phyloP scores from a whole-genome alignment of 2,888 invertebrate genomes.

The Drosophila pseudotalamancana region DNA sequence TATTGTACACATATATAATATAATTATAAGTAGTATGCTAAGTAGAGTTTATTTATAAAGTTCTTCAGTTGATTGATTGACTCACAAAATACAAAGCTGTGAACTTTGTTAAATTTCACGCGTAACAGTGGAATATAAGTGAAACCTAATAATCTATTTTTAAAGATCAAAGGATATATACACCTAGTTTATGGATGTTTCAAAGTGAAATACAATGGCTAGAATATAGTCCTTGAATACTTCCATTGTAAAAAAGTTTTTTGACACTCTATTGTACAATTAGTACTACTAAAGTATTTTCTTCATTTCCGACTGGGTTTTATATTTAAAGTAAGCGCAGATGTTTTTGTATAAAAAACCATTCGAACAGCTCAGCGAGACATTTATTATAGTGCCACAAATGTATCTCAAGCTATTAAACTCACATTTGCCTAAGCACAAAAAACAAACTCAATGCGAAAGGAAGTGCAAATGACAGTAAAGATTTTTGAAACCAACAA shows the following conservation, averaged over 20 bases:
- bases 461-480: conserved; percentile 28
- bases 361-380: neutral
- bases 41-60: too few species aligned
- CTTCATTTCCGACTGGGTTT: neutral
- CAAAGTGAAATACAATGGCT: neutral
- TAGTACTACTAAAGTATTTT: too few species aligned
- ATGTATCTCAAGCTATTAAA: conserved; percentile 9
- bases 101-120: neutral
- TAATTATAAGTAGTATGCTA: too few species aligned
- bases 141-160: too few species aligned
- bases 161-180: too few species aligned
- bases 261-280: too few species aligned
- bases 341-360: neutral
- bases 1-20: too few species aligned
- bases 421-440: conserved; percentile 16
- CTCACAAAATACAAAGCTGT: too few species aligned
- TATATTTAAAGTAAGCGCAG: neutral
- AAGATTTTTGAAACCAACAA: neutral
- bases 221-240: too few species aligned
- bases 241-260: too few species aligned
- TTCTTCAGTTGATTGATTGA: neutral
- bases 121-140: too few species aligned
- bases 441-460: neutral
- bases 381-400: neutral
- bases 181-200: too few species aligned